Base-by-base conservation (phyloP, 37 sponge, comb jelly and placozoan genomes). In the Halichondria panicea region DNA sequence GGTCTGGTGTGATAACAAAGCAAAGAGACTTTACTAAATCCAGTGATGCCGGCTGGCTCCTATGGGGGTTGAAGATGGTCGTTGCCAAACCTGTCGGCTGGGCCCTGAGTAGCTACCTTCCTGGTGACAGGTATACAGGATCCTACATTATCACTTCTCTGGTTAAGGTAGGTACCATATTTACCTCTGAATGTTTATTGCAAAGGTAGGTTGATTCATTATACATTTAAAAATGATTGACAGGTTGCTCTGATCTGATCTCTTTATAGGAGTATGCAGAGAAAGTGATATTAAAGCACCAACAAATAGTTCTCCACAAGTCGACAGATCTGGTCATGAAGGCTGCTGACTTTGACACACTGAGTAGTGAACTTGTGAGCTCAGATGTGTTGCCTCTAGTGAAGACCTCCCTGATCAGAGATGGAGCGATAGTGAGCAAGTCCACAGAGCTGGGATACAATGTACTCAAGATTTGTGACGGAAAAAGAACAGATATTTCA, bases 241-340 rank as follows among this genome's bases (percentile, higher is more conserved):
- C 21, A 8, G 12, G 18, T 70, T 45, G 25, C 25, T 32, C 38
- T 80, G 63, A 56, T 35, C 7, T 6, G 9, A 31, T 25, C 25
- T 35, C 24, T 74, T 15, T 50, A 2, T 56, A 87, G 88, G 88
- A 87, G 40, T 25, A 55, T 70, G 75, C 81, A 35, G 37, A 69
- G 21, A 9, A 37, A 13, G 82, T 87, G 1, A 19, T 63, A 4
- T 8, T 63, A 13, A 45, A 31, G 1, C 82, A 81, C 15, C 46
- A 87, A 21, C 50, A 30, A 9, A 19, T 43, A 18, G 77, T 87
- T 7, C 37, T 71, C 28, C 70, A 71, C 77, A 62, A 71, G 68
- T 64, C 64, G 22, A 87, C 88, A 54, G 88, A 87, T 55, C 33
- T 36, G 7, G 71, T 87, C 31, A 76, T 76, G 72, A 52, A 43